Evolutionary conservation across 2,797 vertebrate species (phyloP), one percentile per base, ranked within the genome.

Genomic region (Pelobates cultripes): DNA sequence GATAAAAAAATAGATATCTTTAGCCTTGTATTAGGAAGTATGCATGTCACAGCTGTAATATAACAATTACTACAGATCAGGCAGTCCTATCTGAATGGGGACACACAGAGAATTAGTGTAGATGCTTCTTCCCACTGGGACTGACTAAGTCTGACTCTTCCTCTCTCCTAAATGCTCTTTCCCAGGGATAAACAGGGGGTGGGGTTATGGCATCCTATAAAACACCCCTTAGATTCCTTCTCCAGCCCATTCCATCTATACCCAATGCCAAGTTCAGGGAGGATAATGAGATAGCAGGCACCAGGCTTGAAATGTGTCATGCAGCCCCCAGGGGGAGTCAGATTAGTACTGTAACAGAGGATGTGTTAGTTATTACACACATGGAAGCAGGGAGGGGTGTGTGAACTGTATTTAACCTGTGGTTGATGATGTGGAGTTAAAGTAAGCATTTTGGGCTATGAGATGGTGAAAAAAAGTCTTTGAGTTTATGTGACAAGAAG

Each of bases 281-380:
- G 43, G 4, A 75, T 44, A 6, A 10, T 55, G n/a, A 51, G 42
- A 15, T 4, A 64, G 44, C 47, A 43, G 17, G 7, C 8, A 13
- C 13, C 28, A 28, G 66, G 47, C n/a, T 42, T 71, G 69, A 44
- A 44, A 43, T 70, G n/a, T 40, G 72, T 51, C 41, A 55, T 40
- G 45, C 12, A 15, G 74, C 80, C 80, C 74, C 74, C 69, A 77
- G 60, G 69, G 69, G 80, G 74, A 55, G 57, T 71, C 8, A 13
- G 43, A 17, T 28, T n/a, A 53, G 61, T 67, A 55, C 60, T 66
- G 72, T 74, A 55, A 78, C 7, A 68, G 3, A 72, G 43, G 57
- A 47, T 42, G 45, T 4, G 5, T 51, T 51, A 51, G 28, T 28
- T 28, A n/a, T 43, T 71, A 68, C 55, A 12, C 53, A 28, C 45